Conservation (phyloP, 1,140 invertebrate genomes). For the Cecropterus lyciades region DNA sequence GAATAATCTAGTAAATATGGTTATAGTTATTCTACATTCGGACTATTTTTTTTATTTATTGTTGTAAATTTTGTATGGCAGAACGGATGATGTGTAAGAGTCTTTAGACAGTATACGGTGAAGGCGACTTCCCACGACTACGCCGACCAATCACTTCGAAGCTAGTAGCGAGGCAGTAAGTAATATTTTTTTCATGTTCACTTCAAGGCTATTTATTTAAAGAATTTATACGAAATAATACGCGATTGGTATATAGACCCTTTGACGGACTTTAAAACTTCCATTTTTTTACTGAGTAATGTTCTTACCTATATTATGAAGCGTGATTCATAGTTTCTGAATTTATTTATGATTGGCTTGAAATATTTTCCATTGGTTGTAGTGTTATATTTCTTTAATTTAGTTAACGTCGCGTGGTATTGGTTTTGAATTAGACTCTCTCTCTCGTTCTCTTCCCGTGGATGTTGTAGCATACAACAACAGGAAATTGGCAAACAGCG, state of each 20-base stretch:
- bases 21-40: no score
- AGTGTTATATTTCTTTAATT: no score
- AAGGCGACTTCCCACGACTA: conserved; percentile 48
- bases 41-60: no score
- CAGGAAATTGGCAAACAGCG: no score
- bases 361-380: conserved; percentile 2
- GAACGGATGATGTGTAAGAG: conserved; percentile 5
- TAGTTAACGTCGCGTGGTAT: no score
- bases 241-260: neutral
- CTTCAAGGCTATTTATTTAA: conserved; percentile 28
- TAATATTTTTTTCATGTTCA: conserved; percentile 26
- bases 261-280: neutral
- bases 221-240: conserved; percentile 14
- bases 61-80: neutral
- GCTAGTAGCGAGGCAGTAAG: conserved; percentile 17
- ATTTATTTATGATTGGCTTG: neutral
- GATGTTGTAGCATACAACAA: no score
- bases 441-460: no score
- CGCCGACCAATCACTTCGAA: conserved; percentile 37
- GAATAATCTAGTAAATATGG: no score
- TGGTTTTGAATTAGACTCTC: no score
- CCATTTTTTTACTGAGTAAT: neutral
- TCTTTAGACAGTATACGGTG: conserved; percentile 34
- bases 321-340: neutral
- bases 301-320: neutral